These are phyloP conservation scores for Pteropus alecto DNA, from an alignment of 2,113 vertebrate genomes.

Conservation along the genomic window DNA sequence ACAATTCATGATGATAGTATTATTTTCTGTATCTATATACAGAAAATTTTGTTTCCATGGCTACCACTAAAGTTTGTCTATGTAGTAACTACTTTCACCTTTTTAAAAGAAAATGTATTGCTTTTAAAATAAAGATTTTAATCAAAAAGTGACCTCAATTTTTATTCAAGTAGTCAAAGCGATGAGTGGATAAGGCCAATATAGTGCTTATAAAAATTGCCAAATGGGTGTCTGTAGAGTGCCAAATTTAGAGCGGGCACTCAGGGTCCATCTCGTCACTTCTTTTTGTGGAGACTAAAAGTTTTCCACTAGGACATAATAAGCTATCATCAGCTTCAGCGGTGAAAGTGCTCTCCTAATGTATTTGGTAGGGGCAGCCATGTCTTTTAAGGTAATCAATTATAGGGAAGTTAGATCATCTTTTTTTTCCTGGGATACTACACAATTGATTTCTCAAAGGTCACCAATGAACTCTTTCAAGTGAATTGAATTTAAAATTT, in stretches of 20 bases:
- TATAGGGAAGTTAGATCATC: constrained; percentile 57
- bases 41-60: neutral
- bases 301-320: neutral
- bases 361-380: neutral
- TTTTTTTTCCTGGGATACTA: constrained; percentile 14
- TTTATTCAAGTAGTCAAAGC: constrained; percentile 34
- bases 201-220: neutral
- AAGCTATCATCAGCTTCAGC: neutral
- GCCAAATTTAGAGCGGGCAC: neutral
- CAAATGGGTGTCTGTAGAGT: neutral
- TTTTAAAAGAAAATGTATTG: neutral
- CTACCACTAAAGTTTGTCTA: neutral
- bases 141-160: neutral
- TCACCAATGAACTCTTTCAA: constrained; percentile 72
- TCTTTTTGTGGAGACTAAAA: neutral
- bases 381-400: constrained; percentile 11
- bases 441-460: constrained; percentile 76
- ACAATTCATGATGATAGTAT: neutral
- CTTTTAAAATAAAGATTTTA: constrained; percentile 5
- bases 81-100: neutral
- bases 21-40: neutral
- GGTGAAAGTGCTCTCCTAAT: neutral
- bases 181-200: neutral
- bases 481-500: constrained; percentile 73
- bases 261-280: neutral